Evolutionary conservation across 2,113 vertebrate genomes (phyloP).

Genomic region (Labeo rohita): DNA sequence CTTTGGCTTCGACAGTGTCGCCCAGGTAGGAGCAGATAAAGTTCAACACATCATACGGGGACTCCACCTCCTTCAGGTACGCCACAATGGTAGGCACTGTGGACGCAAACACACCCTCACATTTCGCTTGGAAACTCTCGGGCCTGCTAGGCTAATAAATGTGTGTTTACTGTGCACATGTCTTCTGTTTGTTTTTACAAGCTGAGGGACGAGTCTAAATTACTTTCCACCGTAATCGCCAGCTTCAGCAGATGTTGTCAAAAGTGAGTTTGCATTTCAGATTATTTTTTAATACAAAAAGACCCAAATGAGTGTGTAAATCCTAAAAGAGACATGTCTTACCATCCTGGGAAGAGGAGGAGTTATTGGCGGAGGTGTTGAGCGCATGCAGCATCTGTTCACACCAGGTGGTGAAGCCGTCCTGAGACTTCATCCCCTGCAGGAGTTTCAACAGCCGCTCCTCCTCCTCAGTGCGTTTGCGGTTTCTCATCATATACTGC

Average conservation of each 20-base stretch:
- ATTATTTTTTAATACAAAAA: neutral
- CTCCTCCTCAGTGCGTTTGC: slow-evolving; percentile 88
- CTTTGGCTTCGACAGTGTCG: slow-evolving; percentile 95
- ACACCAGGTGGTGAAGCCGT: slow-evolving; percentile 93
- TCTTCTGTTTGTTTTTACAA: neutral
- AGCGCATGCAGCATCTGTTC: slow-evolving; percentile 92
- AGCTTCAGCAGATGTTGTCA: neutral
- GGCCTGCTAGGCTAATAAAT: neutral
- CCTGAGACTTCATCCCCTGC: slow-evolving; percentile 88
- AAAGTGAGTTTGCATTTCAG: neutral
- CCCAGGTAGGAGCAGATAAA: slow-evolving; percentile 91
- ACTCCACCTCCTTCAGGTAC: slow-evolving; percentile 91
- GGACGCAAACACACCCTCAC: slow-evolving; percentile 6
- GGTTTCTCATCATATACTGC: slow-evolving; percentile 79
- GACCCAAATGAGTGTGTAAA: neutral
- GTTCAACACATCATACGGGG: slow-evolving; percentile 89
- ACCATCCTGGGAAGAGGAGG: slow-evolving; percentile 73
- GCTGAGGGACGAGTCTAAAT: neutral
- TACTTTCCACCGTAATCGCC: neutral
- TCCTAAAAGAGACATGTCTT: slow-evolving; percentile 18
- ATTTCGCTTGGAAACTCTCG: neutral
- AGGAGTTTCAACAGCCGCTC: slow-evolving; percentile 90
- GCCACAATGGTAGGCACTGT: slow-evolving; percentile 87
- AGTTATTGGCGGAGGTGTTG: slow-evolving; percentile 86
- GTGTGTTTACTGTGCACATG: neutral